Evolutionary conservation across 1,140 invertebrate genomes (phyloP), one percentile per base, ranked within the genome.

Genomic region (Cotesia glomerata): DNA sequence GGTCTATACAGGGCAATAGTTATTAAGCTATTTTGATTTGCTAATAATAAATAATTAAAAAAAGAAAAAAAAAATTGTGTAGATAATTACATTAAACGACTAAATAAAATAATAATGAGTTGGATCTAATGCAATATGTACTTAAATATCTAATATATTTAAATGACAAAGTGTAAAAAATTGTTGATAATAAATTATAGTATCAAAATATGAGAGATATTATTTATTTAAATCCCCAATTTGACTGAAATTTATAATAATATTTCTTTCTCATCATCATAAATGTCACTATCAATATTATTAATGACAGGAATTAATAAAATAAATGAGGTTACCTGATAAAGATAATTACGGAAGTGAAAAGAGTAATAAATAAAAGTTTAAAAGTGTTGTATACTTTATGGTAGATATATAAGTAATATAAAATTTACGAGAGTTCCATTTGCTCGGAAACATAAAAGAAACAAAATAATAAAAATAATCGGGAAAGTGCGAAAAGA

Each of bases 1-100:
- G 85, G 83, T 85, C 82, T 87, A 86, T 86, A 87, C 85, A 87
- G 85, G 85, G 85, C 85, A 86, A 26, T 86, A 86, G 84, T 65
- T 78, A 75, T 54, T 86, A 86, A 86, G 77, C 66, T 66, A 79
- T 71, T 79, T 81, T 80, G 62, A 78, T 85, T 85, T 80, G 81
- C 78, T 81, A 79, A 81, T 58, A 7, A 58, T 18, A 9, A 7
- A 9, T 54, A 14, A 35, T 9, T 3, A 52, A 62, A 11, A 78
- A 75, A 26, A 26, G 52, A 68, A 71, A 45, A 72, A 34, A 72
- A 74, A 65, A 73, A 54, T 34, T 71, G 62, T 70, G 39, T 75
- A 54, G 11, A 45, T 34, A 67, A 66, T 73, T 72, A 75, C n/a
- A 71, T 75, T 74, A 63, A 16, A 71, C 51, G 76, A 70, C 64